Percentiles rank a stretch among this genome's conserved stretches.
phyloP scores from a whole-genome alignment of 2,888 invertebrate species.

The Eupsilia transversa region DNA sequence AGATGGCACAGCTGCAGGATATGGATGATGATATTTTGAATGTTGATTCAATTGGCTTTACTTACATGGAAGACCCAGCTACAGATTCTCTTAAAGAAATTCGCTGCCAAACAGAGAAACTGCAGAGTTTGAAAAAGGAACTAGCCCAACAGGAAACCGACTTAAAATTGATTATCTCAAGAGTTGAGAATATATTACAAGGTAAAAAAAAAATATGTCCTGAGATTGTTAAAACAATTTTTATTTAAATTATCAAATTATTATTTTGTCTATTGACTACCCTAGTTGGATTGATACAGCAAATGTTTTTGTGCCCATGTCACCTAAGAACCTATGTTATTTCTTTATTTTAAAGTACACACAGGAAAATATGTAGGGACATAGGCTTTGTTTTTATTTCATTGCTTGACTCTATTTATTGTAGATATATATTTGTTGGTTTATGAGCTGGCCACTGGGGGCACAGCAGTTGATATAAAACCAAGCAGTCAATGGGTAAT shows the following conservation, averaged over 20 bases:
- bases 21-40: slow-evolving; percentile 88
- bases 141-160: slow-evolving; percentile 91
- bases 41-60: slow-evolving; percentile 91
- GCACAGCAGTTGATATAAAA: no score
- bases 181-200: slow-evolving; percentile 80
- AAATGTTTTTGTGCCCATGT: no score
- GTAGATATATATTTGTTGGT: no score
- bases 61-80: slow-evolving; percentile 91
- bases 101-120: slow-evolving; percentile 91
- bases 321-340: no score
- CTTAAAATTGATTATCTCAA: slow-evolving; percentile 87
- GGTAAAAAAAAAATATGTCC: slow-evolving; percentile 69
- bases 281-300: no score
- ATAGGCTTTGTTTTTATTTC: no score
- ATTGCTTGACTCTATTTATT: no score
- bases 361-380: no score
- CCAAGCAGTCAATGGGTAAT: background rate
- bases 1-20: slow-evolving; percentile 92
- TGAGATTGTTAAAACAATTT: background rate
- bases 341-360: no score
- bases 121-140: slow-evolving; percentile 91
- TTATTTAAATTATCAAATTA: background rate
- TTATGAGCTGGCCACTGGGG: no score
- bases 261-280: no score
- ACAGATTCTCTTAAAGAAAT: slow-evolving; percentile 92